Conservation (phyloP, 2,888 invertebrate genomes). For the Eurytoma californica region DNA sequence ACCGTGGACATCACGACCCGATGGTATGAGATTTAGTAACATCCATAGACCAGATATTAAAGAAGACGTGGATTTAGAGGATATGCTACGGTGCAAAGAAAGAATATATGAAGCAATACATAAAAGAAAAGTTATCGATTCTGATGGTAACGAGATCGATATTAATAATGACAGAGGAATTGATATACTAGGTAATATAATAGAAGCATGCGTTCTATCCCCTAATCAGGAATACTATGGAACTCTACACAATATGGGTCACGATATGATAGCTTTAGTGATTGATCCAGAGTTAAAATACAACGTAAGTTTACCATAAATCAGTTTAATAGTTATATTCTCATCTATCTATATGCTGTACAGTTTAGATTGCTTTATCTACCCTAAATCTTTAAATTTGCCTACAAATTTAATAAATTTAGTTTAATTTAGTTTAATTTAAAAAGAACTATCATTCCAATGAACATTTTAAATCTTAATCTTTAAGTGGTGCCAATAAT, state of each 20-base stretch:
- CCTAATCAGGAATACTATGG: constrained; percentile 85
- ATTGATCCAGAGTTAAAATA: constrained; percentile 88
- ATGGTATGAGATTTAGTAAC: constrained; percentile 78
- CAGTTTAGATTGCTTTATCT: too few species aligned
- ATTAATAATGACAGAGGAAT: constrained; percentile 84
- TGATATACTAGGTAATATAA: constrained; percentile 86
- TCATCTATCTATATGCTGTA: too few species aligned
- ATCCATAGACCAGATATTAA: constrained; percentile 81
- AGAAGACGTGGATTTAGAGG: constrained; percentile 81
- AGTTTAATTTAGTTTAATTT: too few species aligned
- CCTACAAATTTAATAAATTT: too few species aligned
- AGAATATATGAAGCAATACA: constrained; percentile 84
- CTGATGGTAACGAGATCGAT: constrained; percentile 77
- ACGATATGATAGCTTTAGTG: constrained; percentile 85
- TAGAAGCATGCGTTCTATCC: constrained; percentile 82
- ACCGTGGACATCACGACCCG: constrained; percentile 84
- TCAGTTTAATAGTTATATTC: too few species aligned
- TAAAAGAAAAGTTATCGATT: constrained; percentile 78
- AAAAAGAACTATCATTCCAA: too few species aligned
- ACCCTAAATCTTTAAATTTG: too few species aligned
- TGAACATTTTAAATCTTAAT: too few species aligned
- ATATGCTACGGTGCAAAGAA: constrained; percentile 85
- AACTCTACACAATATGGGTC: constrained; percentile 89
- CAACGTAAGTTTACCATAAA: constrained; percentile 76
- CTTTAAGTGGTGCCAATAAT: too few species aligned